Conservation (phyloP, 2,113 vertebrate species). For the Daphoenositta chrysoptera region DNA sequence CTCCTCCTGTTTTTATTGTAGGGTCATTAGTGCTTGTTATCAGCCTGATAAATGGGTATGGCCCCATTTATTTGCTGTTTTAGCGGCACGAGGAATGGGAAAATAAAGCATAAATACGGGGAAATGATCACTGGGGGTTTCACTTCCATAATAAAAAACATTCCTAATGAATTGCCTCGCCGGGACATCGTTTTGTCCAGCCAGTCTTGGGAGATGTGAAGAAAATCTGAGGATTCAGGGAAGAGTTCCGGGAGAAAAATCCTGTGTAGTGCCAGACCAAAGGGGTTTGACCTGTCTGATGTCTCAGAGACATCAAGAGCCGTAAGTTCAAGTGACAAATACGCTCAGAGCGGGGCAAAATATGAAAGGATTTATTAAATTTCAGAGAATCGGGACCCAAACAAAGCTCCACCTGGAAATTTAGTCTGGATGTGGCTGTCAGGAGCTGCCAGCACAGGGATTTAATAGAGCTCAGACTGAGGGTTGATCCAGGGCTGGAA, state of each 20-base stretch:
- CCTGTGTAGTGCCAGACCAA: not conserved
- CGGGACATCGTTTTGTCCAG: not conserved
- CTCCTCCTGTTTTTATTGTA: not conserved
- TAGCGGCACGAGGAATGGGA: not conserved
- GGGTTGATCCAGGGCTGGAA: not conserved
- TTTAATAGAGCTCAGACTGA: not conserved
- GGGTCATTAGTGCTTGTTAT: conserved; percentile 6
- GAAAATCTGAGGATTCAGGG: not conserved
- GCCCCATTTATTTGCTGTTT: not conserved
- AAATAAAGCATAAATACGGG: not conserved
- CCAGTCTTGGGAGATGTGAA: not conserved
- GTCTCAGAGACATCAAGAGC: not conserved
- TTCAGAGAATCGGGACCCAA: not conserved
- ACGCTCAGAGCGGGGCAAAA: not conserved
- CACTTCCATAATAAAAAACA: not conserved
- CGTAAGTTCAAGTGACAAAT: not conserved
- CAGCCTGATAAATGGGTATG: not conserved
- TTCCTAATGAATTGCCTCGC: not conserved
- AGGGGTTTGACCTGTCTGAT: not conserved
- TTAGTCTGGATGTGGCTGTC: not conserved
- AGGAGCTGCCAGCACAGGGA: not conserved
- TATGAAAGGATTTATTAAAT: conserved; percentile 4
- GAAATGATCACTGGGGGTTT: not conserved
- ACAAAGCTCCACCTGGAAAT: not conserved
- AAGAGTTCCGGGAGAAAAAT: not conserved